Evolutionary conservation across 2,797 vertebrate species (phyloP), one percentile per base, ranked within the genome.

Genomic region (Lutjanus campechanus): DNA sequence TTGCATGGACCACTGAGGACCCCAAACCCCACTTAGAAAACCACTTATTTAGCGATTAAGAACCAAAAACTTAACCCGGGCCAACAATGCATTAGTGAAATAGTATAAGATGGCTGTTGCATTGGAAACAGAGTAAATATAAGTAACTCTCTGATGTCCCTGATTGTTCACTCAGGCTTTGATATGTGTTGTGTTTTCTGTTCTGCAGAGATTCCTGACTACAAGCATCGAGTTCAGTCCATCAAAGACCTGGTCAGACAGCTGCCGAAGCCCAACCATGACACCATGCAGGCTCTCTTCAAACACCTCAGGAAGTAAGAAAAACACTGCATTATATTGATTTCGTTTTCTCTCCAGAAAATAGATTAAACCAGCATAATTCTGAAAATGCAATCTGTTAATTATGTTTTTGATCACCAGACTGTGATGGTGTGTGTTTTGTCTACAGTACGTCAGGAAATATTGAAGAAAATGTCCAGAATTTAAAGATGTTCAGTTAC

Each of bases 271-370:
- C 96, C 98, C 58, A 98, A 99, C 92, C 98, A 99, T 69, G 97
- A 99, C 90, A 99, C 98, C 63, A 98, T 99, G 98, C 97, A 98
- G 94, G 92, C 95, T 29, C 97, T 99, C 77, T 98, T 99, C 91
- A 97, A 96, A 87, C 98, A 99, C 91, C 96, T 99, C 83, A 96
- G 96, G 91, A 97, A 94, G 98, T 98, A 92, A 95, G 94, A 54
- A 22, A 16, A 55, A n/a, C 49, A 7, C 17, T 0, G 22, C 0
- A 2, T 15, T 60, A 20, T 5, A 8, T 15, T 25, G 2, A 40
- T 44, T 36, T 16, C 1, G 59, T n/a, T 46, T 51, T 22, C 7
- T 40, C 22, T 10, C 4, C 65, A 1, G 0, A 46, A 17, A 16
- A 25, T 1, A 25, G 66, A 1, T 44, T 10, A 49, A 12, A 15